Base-by-base conservation (phyloP, 1,140 invertebrate genomes). In the Calephelis virginiensis region DNA sequence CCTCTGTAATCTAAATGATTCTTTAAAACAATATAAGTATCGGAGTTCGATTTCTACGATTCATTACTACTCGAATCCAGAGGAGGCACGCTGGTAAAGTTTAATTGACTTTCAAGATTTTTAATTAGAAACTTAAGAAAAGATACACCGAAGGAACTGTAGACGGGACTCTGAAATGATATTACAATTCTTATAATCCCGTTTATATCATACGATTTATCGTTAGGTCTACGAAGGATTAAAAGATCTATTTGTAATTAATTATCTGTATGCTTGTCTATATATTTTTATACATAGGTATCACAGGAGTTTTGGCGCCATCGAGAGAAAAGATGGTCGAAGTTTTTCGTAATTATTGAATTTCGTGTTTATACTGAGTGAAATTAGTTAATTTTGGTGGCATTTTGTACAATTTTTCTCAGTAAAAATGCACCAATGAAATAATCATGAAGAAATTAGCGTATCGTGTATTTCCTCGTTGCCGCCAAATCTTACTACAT, bases 91-190 rank as follows among this genome's bases (percentile, higher is more conserved):
- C 71, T 70, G 75, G 60, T 70, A 69, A 85, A 89, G 75, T 89
- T 89, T 82, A 89, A 89, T 89, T 87, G 85, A 86, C 83, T 89
- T 87, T 80, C 77, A 72, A 85, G 82, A 89, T 89, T 89, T 89
- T 89, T 89, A 89, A 89, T 89, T 87, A 89, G 76, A 81, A 87
- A 86, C 83, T 89, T 76, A 67, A 78, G 77, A 75, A 81, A 82
- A 83, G 84, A 86, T 82, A 86, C 80, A 88, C 79, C 72, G 73
- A 74, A 73, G 70, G 67, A 71, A 68, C 67, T 73, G 69, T 70
- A 76, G 70, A 71, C 75, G 75, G 63, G 66, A 64, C 50, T 78
- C 72, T 71, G 66, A 66, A 74, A 78, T 76, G 70, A 77, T 83
- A 80, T 81, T 84, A 81, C 76, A 78, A 73, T 81, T 78, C 71